These are phyloP conservation scores for Datnioides undecimradiatus DNA, from an alignment of 2,113 vertebrate genomes.

Conservation along the genomic window DNA sequence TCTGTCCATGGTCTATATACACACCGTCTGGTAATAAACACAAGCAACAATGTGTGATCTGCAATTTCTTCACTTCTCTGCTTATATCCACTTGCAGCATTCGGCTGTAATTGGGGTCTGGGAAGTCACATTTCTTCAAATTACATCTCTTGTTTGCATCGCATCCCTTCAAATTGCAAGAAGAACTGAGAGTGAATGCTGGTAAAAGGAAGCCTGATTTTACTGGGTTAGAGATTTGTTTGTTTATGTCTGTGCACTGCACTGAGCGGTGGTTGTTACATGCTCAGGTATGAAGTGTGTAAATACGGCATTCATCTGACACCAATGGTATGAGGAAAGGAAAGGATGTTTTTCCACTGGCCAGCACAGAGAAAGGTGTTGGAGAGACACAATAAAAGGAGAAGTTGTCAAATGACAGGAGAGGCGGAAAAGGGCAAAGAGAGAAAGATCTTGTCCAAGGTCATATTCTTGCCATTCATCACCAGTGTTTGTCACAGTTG, in stretches of 20 bases:
- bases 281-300: not conserved
- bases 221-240: constrained; percentile 5
- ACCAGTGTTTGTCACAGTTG: constrained; percentile 36
- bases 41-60: constrained; percentile 34
- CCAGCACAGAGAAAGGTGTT: constrained; percentile 44
- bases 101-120: constrained; percentile 50
- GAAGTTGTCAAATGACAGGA: constrained; percentile 5
- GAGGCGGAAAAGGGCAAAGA: constrained; percentile 4
- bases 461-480: constrained; percentile 54
- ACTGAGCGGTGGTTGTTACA: not conserved
- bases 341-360: constrained; percentile 37
- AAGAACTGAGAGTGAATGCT: not conserved
- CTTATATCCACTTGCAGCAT: constrained; percentile 20
- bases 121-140: constrained; percentile 36
- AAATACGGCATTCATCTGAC: constrained; percentile 5
- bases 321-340: not conserved
- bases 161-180: constrained; percentile 28
- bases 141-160: constrained; percentile 26
- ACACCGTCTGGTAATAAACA: constrained; percentile 51
- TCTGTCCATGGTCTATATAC: constrained; percentile 45
- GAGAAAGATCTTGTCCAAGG: constrained; percentile 49
- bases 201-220: not conserved
- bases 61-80: constrained; percentile 32
- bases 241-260: not conserved
- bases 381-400: constrained; percentile 36